phyloP scores from a whole-genome alignment of 2,113 vertebrate genomes.

The Columba livia region DNA sequence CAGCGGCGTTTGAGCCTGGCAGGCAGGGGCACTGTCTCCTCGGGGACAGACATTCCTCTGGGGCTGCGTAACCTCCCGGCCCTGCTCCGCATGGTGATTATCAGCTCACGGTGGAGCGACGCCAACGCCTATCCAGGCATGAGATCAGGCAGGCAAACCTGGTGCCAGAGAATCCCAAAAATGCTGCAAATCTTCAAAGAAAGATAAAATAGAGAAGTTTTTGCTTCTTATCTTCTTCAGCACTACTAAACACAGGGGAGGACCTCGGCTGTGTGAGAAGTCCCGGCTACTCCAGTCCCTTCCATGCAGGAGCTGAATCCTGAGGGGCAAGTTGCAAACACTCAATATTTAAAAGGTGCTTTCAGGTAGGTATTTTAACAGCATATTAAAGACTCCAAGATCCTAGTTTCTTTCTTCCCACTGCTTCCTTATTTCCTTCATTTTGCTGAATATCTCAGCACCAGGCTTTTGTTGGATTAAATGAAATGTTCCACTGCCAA shows the following conservation, averaged over 20 bases:
- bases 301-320: not conserved
- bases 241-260: not conserved
- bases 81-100: not conserved
- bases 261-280: not conserved
- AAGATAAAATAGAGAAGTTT: slow-evolving; percentile 9
- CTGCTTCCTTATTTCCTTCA: not conserved
- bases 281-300: not conserved
- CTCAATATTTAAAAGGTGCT: slow-evolving; percentile 1
- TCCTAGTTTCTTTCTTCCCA: not conserved
- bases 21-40: not conserved
- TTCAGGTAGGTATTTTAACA: slow-evolving; percentile 1
- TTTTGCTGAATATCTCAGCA: not conserved
- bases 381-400: not conserved
- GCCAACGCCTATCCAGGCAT: not conserved
- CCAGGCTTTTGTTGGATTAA: slow-evolving; percentile 1
- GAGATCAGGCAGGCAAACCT: not conserved
- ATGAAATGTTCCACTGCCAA: not conserved
- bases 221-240: slow-evolving; percentile 47
- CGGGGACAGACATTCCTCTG: not conserved
- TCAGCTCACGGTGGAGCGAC: not conserved
- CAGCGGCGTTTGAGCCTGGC: not conserved
- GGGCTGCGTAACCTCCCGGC: not conserved
- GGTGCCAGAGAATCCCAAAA: slow-evolving; percentile 36
- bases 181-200: slow-evolving; percentile 52
- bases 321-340: slow-evolving; percentile 12